Base-by-base conservation (phyloP, 2,888 invertebrate genomes). In the Brachypalpus laphriformis region DNA sequence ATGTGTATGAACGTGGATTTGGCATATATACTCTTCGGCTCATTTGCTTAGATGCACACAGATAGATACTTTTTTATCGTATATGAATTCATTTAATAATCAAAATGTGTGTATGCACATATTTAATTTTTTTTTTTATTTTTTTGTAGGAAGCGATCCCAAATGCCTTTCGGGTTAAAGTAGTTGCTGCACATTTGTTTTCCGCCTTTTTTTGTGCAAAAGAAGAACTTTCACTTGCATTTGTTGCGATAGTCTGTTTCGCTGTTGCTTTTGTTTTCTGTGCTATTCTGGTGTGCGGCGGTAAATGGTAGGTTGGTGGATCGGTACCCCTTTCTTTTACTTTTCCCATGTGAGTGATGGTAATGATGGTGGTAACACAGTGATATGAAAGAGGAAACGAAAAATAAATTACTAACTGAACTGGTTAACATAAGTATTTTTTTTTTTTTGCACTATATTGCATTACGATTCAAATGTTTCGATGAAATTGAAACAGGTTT, bases 211-310 rank as follows among this genome's bases (percentile, higher is more conserved):
- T 81, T 71, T 71, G 66, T 82, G 31, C 54, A 68, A 68, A 71
- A 65, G 71, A 57, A 77, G 76, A 86, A 86, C 86, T 86, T 86
- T 86, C 86, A 86, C 86, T 86, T 86, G 77, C 82, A 82, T 71
- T 76, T 61, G 59, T 56, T 71, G 31, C 56, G 45, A 59, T 76
- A 42, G 34, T 63, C 20, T 54, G 47, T 28, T 57, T 57, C 37
- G 56, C 28, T 72, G 51, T 82, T 77, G 57, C 22, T 68, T 70
- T 49, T 76, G 1, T 28, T 34, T 59, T 76, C 25, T 63, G 37
- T 20, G 20, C 57, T 71, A 37, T 68, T 68, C 54, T 72, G 22
- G 42, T 56, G 28, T 65, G 72, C 2, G 14, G 63, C 1, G 14
- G 22, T 22, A 47, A 75, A 59, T 61, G 66, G 45, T 37, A 28